phyloP scores from a whole-genome alignment of 64 coral and sea anemone species.

The Porites australiensis region DNA sequence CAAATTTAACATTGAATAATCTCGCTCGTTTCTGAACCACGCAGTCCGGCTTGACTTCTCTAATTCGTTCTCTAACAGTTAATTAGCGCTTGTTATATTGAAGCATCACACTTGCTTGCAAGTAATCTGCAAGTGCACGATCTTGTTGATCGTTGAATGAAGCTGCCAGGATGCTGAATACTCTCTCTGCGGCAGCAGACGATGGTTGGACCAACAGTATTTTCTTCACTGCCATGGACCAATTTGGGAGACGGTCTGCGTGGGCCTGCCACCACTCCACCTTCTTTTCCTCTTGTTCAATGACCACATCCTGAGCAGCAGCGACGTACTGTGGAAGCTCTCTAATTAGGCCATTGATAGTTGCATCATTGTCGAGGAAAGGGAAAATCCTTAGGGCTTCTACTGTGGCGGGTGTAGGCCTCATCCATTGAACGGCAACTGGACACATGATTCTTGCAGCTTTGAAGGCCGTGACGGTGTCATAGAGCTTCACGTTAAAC shows the following conservation, averaged over 20 bases:
- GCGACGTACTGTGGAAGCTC: constrained; percentile 57
- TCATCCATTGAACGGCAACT: background rate
- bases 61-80: constrained; percentile 74
- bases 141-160: constrained; percentile 58
- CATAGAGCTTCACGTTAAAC: constrained; percentile 3
- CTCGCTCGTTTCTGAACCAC: constrained; percentile 67
- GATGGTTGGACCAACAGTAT: constrained; percentile 53
- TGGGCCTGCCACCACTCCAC: constrained; percentile 75
- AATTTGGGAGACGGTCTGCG: constrained; percentile 64
- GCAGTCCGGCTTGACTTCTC: constrained; percentile 70
- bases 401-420: background rate
- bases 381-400: constrained; percentile 22
- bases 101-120: constrained; percentile 64
- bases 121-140: constrained; percentile 66
- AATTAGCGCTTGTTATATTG: constrained; percentile 74
- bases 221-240: constrained; percentile 65
- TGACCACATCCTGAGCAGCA: constrained; percentile 48
- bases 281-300: constrained; percentile 70
- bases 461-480: constrained; percentile 20
- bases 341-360: constrained; percentile 50
- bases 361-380: constrained; percentile 54
- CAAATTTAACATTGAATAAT: constrained; percentile 64
- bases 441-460: constrained; percentile 15
- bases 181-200: constrained; percentile 63
- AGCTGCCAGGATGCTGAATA: constrained; percentile 57